Base-by-base conservation (phyloP, 2,888 invertebrate genomes). In the Sclerodermus sp. region DNA sequence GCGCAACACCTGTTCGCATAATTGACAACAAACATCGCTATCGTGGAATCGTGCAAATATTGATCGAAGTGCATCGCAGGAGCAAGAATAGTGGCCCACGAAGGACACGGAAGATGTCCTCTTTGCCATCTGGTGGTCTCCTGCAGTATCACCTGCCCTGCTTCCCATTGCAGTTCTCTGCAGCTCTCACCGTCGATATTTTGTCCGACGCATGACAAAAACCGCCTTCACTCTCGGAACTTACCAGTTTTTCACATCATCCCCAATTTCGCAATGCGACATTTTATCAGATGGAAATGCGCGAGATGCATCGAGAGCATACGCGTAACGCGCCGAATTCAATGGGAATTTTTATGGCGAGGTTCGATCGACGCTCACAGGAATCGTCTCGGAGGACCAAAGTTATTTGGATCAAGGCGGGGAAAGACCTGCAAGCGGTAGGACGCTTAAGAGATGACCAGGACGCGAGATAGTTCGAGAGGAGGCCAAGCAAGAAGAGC, bases 101-200 rank as follows among this genome's bases (percentile, higher is more conserved):
- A 17, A 43, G 38, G 50, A 47, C 43, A 16, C 40, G 62, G 70
- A 68, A 70, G 69, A 66, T 55, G 67, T 70, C 67, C 66, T 61
- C 65, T 66, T 73, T 71, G 77, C 77, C 77, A 77, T 77, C 77
- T 77, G 67, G 73, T 68, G 77, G 77, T 68, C 60, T 58, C 49
- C 49, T 49, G 52, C 51, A 55, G 71, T 60, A 76, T 71, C 67
- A 67, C 62, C 63, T 62, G 62, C 39, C 54, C 67, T 57, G 60
- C 60, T 57, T 55, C 53, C 52, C 42, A 60, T 57, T 70, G 68
- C 73, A 74, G 73, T 62, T 63, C 62, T 58, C 75, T 74, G 67
- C 70, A 70, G 51, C 67, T 67, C 70, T 77, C 67, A 57, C 77
- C 57, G 77, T 75, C 76, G 77, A 77, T 77, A 77, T 59, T 63